Evolutionary conservation across 2,888 invertebrate genomes (phyloP).

Genomic region (Pachliopta kotzebuea): DNA sequence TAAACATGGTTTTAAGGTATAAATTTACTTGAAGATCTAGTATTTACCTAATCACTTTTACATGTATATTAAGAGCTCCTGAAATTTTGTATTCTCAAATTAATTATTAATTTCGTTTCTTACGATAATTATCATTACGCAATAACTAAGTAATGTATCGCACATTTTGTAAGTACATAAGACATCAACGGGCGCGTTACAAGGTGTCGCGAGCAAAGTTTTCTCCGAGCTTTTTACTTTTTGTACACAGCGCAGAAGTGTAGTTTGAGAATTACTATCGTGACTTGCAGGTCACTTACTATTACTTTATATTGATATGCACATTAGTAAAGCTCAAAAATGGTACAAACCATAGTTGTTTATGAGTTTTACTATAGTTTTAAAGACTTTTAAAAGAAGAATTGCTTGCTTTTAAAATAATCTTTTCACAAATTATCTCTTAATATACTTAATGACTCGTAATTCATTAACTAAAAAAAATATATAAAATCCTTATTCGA

Average conservation of each 20-base stretch:
- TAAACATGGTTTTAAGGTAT: not conserved
- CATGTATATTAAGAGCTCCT: not conserved
- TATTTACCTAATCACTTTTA: not conserved
- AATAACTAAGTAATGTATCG: not conserved
- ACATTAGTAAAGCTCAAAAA: not conserved
- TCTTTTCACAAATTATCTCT: no score
- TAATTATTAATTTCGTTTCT: not conserved
- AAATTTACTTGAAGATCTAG: not conserved
- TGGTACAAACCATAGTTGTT: no score
- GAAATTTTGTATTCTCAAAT: not conserved
- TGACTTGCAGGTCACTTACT: conserved; percentile 42
- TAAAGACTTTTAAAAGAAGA: no score
- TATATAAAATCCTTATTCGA: no score
- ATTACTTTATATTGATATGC: conserved; percentile 33
- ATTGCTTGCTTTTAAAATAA: no score
- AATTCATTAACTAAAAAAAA: no score
- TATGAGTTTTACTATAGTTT: no score
- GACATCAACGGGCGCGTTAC: conserved; percentile 65
- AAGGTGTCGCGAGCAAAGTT: conserved; percentile 42
- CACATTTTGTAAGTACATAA: conserved; percentile 52
- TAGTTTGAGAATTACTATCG: conserved; percentile 40
- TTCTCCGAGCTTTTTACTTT: conserved; percentile 43
- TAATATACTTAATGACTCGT: no score
- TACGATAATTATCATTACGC: not conserved
- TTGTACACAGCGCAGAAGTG: conserved; percentile 41